phyloP scores from a whole-genome alignment of 2,888 invertebrate genomes.

The Lepidocyrtinus sp. region DNA sequence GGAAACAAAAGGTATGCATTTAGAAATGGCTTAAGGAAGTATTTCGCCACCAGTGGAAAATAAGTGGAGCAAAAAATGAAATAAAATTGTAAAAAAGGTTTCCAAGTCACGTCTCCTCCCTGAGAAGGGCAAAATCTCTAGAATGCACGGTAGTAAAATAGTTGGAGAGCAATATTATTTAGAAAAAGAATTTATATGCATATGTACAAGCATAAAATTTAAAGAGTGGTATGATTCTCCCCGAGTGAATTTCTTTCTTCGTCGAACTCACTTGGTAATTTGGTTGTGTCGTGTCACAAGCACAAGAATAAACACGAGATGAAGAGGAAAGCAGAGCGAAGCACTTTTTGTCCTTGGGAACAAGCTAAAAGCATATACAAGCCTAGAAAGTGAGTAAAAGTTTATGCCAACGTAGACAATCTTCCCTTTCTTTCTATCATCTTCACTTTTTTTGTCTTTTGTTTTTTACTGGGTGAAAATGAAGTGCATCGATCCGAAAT shows the following conservation, averaged over 20 bases:
- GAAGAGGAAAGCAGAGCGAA: neutral
- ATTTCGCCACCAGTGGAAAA: too few relatives aligned
- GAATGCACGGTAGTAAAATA: too few relatives aligned
- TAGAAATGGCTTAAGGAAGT: too few relatives aligned
- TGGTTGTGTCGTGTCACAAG: neutral
- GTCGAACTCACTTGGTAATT: too few relatives aligned
- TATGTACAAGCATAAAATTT: neutral
- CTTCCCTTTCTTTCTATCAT: neutral
- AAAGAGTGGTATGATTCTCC: too few relatives aligned
- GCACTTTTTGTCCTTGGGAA: conserved; percentile 1
- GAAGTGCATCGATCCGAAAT: conserved; percentile 59
- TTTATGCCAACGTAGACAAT: conserved; percentile 13
- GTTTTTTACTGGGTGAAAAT: conserved; percentile 54
- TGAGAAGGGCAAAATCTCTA: neutral
- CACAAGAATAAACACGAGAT: neutral
- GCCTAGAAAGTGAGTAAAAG: conserved; percentile 8
- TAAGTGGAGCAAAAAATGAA: neutral
- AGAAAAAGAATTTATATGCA: neutral
- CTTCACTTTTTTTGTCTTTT: conserved; percentile 45
- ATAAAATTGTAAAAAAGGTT: neutral
- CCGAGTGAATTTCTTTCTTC: too few relatives aligned
- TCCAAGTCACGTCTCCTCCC: neutral
- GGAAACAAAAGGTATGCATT: conserved; percentile 1
- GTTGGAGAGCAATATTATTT: conserved; percentile 1
- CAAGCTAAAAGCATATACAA: neutral